A percentile compares a stretch with the other conserved stretches of the same genome.
Evolutionary conservation across 2,797 vertebrate genomes (phyloP).

Genomic region (Protonibea diacanthus): DNA sequence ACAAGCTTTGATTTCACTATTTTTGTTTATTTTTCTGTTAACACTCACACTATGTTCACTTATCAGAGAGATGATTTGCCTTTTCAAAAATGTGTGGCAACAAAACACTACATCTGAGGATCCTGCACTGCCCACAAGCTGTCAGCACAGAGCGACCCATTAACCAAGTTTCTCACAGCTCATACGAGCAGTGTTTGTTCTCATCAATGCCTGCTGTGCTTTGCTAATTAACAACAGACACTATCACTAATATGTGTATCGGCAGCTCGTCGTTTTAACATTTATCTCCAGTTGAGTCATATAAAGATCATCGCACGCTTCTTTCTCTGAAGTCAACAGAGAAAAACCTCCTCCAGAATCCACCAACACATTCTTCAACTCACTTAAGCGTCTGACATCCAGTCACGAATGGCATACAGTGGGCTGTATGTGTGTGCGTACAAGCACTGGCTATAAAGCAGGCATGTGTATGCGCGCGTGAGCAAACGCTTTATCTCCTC

Average conservation of each 20-base stretch:
- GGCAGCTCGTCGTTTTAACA: neutral
- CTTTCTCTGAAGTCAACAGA: conserved; percentile 24
- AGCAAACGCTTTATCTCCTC: conserved; percentile 30
- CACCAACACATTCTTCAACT: conserved; percentile 58
- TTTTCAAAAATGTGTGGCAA: neutral
- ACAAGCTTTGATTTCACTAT: too few relatives aligned
- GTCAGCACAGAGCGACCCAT: conserved; percentile 15
- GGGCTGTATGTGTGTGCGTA: conserved; percentile 14
- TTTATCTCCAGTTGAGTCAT: conserved; percentile 31
- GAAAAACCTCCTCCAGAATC: conserved; percentile 48
- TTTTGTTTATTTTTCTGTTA: neutral
- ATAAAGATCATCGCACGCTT: conserved; percentile 7
- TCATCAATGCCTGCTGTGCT: conserved; percentile 5
- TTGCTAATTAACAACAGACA: conserved; percentile 20
- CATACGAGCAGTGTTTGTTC: neutral
- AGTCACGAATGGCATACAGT: conserved; percentile 51
- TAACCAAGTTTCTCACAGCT: conserved; percentile 1
- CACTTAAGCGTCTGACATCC: conserved; percentile 39
- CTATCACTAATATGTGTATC: conserved; percentile 1
- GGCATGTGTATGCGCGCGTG: neutral
- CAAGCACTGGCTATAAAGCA: neutral
- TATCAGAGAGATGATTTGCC: neutral
- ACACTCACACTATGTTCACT: neutral
- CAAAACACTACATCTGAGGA: neutral
- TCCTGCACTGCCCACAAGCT: neutral